A percentile compares a stretch with the other conserved stretches of the same genome.
Conservation (phyloP, 35 echinoderm and acorn worm species). For the Lytechinus pictus region DNA sequence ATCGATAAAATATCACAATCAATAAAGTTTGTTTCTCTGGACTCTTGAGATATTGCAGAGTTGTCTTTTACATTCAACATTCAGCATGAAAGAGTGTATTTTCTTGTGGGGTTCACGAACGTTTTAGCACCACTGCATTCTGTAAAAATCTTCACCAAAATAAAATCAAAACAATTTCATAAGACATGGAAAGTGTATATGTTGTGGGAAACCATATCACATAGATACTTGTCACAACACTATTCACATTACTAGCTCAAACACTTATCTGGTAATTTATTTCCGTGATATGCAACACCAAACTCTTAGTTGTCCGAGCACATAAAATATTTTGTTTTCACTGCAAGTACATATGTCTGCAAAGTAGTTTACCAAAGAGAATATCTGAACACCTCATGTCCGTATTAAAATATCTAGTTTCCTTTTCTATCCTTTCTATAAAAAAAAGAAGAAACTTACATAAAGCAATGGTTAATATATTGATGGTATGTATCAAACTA, state of each 20-base stretch:
- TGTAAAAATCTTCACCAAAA: not conserved
- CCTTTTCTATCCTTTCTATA: not conserved
- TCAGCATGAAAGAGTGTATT: no score
- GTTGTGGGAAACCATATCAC: not conserved
- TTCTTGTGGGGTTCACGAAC: no score
- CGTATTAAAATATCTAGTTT: not conserved
- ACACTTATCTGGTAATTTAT: not conserved
- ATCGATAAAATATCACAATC: no score
- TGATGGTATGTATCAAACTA: not conserved
- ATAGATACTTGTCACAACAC: not conserved
- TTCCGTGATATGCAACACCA: not conserved
- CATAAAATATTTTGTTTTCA: not conserved
- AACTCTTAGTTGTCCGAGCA: not conserved
- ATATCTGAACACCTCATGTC: not conserved
- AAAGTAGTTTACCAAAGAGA: not conserved
- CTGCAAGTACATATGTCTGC: not conserved
- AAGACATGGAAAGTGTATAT: not conserved
- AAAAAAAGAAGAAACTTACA: not conserved
- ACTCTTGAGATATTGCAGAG: no score
- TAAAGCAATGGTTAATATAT: not conserved
- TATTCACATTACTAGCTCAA: not conserved
- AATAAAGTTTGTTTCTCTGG: no score
- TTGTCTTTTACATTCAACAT: no score
- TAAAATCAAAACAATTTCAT: not conserved
- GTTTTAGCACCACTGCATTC: no score